Percentiles rank a stretch among this genome's conserved stretches.
Conservation (phyloP, 2,113 vertebrate species). For the Carlito syrichta region DNA sequence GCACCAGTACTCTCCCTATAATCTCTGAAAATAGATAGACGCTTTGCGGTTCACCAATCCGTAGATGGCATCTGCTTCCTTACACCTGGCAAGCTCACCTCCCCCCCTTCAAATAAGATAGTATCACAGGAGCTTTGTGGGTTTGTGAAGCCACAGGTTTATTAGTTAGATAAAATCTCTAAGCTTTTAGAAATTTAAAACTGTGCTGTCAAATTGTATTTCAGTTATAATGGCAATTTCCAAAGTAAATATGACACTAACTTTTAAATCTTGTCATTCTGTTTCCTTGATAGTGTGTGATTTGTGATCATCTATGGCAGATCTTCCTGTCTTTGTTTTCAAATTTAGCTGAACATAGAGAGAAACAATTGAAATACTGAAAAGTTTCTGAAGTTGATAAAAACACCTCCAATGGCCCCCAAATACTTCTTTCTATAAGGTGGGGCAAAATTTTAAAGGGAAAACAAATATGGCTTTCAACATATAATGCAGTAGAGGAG, state of each 20-base stretch:
- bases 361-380: background rate
- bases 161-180: constrained; percentile 70
- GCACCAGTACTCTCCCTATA: constrained; percentile 56
- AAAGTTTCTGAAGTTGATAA: background rate
- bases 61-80: constrained; percentile 61
- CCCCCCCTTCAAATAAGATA: constrained; percentile 62
- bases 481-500: background rate
- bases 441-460: background rate
- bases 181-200: constrained; percentile 19
- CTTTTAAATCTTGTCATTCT: constrained; percentile 53
- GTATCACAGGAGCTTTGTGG: constrained; percentile 54
- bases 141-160: constrained; percentile 69
- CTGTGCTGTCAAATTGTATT: constrained; percentile 54
- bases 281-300: constrained; percentile 54
- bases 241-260: constrained; percentile 62
- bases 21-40: constrained; percentile 70
- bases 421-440: background rate
- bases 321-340: constrained; percentile 56
- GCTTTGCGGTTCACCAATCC: constrained; percentile 63
- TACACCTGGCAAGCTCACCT: constrained; percentile 59
- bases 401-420: background rate
- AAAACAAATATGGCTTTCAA: background rate
- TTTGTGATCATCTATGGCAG: background rate
- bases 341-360: constrained; percentile 8
- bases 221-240: constrained; percentile 63